A percentile compares a stretch with the other conserved stretches of the same genome.
phyloP scores from a whole-genome alignment of 1,140 invertebrate genomes.

The Leptonema lineaticorne region DNA sequence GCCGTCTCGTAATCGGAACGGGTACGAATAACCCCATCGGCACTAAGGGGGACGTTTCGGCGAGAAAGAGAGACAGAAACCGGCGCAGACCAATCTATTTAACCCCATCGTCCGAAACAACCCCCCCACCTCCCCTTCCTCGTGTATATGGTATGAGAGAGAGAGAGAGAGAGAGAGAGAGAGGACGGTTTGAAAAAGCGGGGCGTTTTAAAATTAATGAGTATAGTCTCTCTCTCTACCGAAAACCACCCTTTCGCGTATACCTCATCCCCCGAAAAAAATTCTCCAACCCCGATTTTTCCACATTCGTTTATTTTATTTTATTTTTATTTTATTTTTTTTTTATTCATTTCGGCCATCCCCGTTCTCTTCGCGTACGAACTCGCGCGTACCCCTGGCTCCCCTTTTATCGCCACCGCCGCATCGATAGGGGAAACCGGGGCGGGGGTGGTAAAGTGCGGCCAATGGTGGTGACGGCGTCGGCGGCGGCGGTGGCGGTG shows the following conservation, averaged over 20 bases:
- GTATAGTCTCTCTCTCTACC: slow-evolving; percentile 52
- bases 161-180: slow-evolving; percentile 57
- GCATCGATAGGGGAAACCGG: not conserved
- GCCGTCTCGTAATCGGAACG: slow-evolving; percentile 2
- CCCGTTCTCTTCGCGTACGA: slow-evolving; percentile 30
- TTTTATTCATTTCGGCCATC: too few relatives aligned
- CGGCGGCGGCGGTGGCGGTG: slow-evolving; percentile 23
- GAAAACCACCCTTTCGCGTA: slow-evolving; percentile 39
- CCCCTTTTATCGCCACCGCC: slow-evolving; percentile 1
- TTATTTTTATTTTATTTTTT: too few relatives aligned
- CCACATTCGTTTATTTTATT: slow-evolving; percentile 41
- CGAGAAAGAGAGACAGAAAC: too few relatives aligned
- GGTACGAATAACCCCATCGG: not conserved
- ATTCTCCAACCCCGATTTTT: too few relatives aligned
- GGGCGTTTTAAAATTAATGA: slow-evolving; percentile 61
- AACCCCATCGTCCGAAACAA: slow-evolving; percentile 45
- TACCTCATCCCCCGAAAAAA: slow-evolving; percentile 40
- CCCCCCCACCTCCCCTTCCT: slow-evolving; percentile 46
- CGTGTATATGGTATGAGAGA: not conserved
- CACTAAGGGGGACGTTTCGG: not conserved
- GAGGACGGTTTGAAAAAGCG: slow-evolving; percentile 55
- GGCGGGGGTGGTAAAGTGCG: slow-evolving; percentile 24
- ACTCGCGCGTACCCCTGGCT: not conserved
- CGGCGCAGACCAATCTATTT: slow-evolving; percentile 56
- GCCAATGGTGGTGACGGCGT: slow-evolving; percentile 22